Evolutionary conservation across 1,140 invertebrate genomes (phyloP).

Genomic region (Listronotus oregonensis): DNA sequence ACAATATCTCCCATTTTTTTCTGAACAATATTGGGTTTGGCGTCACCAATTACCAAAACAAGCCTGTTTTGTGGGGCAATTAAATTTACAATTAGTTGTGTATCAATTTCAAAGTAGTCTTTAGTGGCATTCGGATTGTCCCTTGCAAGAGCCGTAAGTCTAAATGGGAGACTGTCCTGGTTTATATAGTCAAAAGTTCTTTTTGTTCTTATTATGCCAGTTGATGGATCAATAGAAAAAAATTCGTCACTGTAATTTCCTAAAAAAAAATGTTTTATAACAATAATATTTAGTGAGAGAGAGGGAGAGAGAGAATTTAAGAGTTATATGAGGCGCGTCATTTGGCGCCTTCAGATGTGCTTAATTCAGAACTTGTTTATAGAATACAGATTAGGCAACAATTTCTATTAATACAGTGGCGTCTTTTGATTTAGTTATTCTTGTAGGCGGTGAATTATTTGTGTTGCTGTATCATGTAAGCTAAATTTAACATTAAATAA

Average conservation of each 20-base stretch:
- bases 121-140: constrained; percentile 71
- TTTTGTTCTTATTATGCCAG: constrained; percentile 75
- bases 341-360: too few species aligned
- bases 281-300: too few species aligned
- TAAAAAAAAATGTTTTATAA: too few species aligned
- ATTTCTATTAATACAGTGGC: too few species aligned
- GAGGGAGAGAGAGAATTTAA: too few species aligned
- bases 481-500: too few species aligned
- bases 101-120: constrained; percentile 66
- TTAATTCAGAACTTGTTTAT: too few species aligned
- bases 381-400: too few species aligned
- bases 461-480: too few species aligned
- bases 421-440: too few species aligned
- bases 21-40: constrained; percentile 72
- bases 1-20: constrained; percentile 68
- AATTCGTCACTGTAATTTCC: constrained; percentile 67
- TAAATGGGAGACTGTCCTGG: constrained; percentile 69
- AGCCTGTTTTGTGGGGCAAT: constrained; percentile 73
- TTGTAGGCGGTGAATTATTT: too few species aligned
- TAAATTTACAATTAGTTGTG: constrained; percentile 63
- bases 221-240: constrained; percentile 73
- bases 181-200: constrained; percentile 72
- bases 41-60: constrained; percentile 75
- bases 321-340: too few species aligned
- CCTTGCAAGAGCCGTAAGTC: constrained; percentile 73